Evolutionary conservation across 2,888 invertebrate genomes (phyloP).

Genomic region (Meloe dianella): DNA sequence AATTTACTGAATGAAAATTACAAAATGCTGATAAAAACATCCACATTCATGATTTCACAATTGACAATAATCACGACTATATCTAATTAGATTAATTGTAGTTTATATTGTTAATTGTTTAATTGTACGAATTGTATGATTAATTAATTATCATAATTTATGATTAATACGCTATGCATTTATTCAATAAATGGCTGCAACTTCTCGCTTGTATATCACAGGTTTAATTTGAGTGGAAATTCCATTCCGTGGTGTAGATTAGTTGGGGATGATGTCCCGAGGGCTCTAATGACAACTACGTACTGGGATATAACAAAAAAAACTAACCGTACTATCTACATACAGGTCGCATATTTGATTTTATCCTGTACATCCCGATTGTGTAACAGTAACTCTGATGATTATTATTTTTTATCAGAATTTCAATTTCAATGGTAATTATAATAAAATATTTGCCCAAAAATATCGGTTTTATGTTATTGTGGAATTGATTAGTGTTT

Average conservation of each 20-base stretch:
- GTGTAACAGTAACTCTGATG: slow-evolving; percentile 1
- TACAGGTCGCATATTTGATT: neutral
- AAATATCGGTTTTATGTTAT: neutral
- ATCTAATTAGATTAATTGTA: too few species aligned
- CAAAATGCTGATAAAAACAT: too few species aligned
- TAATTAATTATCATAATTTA: neutral
- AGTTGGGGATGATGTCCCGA: slow-evolving; percentile 16
- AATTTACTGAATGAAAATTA: neutral
- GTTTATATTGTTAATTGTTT: too few species aligned
- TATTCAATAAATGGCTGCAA: neutral
- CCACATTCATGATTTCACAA: too few species aligned
- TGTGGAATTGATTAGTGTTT: too few species aligned
- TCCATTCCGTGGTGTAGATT: slow-evolving; percentile 17
- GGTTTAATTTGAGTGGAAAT: slow-evolving; percentile 17
- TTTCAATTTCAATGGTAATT: neutral
- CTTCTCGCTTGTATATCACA: slow-evolving; percentile 7
- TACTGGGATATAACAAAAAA: slow-evolving; percentile 10
- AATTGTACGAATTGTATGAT: neutral
- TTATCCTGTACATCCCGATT: neutral
- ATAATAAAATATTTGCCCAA: slow-evolving; percentile 9
- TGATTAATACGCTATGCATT: neutral
- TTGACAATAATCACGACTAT: too few species aligned
- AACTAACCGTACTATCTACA: neutral
- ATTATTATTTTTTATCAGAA: neutral
- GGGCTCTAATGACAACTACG: slow-evolving; percentile 14